A percentile compares a stretch with the other conserved stretches of the same genome.
Conservation (phyloP, 1,140 invertebrate genomes). For the Drusus annulatus region DNA sequence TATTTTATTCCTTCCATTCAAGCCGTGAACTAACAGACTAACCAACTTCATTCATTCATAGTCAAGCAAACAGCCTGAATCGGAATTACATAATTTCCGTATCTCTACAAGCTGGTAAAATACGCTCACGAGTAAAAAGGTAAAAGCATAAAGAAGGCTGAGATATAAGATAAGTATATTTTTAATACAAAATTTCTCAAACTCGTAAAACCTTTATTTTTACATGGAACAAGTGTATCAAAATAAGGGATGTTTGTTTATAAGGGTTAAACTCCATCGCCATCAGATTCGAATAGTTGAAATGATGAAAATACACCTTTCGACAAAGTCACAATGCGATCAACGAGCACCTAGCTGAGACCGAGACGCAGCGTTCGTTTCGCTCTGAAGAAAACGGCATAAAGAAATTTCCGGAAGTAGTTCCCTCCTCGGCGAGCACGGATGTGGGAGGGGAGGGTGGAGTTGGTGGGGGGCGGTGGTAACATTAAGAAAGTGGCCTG, state of each 20-base stretch:
- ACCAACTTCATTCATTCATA: constrained; percentile 4
- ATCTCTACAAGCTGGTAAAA: too few species aligned
- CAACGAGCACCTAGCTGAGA: background rate
- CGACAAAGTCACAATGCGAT: background rate
- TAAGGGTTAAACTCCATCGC: background rate
- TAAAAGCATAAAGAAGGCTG: too few species aligned
- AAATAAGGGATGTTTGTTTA: too few species aligned
- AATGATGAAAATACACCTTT: background rate
- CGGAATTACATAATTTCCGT: too few species aligned
- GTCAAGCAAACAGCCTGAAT: constrained; percentile 6
- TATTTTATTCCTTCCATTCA: constrained; percentile 11
- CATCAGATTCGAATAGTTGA: background rate
- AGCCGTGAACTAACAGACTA: background rate
- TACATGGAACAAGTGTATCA: too few species aligned
- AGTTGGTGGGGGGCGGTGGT: background rate
- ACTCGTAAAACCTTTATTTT: too few species aligned
- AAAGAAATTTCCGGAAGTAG: constrained; percentile 40
- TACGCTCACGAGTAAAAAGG: too few species aligned
- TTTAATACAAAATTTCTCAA: too few species aligned
- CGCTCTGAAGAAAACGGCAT: constrained; percentile 23
- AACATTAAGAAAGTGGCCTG: constrained; percentile 21
- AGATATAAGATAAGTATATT: too few species aligned
- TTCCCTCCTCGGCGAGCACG: background rate
- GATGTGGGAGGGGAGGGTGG: background rate
- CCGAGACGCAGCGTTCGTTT: background rate